A percentile compares a stretch with the other conserved stretches of the same genome.
These are phyloP conservation scores for Caenorhabditis sp. DNA, from an alignment of 2,888 invertebrate genomes.

Conservation along the genomic window DNA sequence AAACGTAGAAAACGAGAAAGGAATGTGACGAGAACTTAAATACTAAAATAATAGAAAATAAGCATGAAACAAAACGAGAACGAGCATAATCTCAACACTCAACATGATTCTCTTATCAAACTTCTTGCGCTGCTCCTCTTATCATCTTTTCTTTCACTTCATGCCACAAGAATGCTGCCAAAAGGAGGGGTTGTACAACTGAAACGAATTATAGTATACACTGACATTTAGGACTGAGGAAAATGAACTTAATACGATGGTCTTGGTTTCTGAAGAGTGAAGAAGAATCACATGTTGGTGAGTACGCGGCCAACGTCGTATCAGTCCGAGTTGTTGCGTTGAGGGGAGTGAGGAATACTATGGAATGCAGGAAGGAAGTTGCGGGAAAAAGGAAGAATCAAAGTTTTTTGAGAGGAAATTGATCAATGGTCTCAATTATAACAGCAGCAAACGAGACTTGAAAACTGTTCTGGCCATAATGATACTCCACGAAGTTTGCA, in stretches of 20 bases:
- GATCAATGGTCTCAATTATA: too few relatives aligned
- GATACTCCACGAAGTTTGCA: too few relatives aligned
- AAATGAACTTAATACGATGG: conserved; percentile 9
- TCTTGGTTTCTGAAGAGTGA: not conserved
- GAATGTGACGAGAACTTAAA: not conserved
- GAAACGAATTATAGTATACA: conserved; percentile 3
- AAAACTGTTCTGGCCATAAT: too few relatives aligned
- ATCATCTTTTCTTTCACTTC: conserved; percentile 11
- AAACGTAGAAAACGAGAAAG: not conserved
- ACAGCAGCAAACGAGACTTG: too few relatives aligned
- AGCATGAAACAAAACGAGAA: conserved; percentile 18
- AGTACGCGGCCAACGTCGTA: not conserved
- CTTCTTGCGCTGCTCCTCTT: not conserved
- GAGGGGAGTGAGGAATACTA: not conserved
- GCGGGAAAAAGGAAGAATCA: not conserved
- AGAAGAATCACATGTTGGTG: not conserved
- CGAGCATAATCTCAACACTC: conserved; percentile 10
- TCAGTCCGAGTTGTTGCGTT: not conserved
- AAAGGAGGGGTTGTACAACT: conserved; percentile 21
- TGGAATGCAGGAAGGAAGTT: not conserved
- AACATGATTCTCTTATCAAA: conserved; percentile 29
- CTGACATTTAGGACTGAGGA: conserved; percentile 13
- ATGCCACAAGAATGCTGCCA: conserved; percentile 30
- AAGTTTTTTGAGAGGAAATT: not conserved
- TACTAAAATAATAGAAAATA: not conserved